Percentiles rank a stretch among this genome's conserved stretches.
phyloP scores from a whole-genome alignment of 2,888 invertebrate species.

The Microctonus aethiopoides region DNA sequence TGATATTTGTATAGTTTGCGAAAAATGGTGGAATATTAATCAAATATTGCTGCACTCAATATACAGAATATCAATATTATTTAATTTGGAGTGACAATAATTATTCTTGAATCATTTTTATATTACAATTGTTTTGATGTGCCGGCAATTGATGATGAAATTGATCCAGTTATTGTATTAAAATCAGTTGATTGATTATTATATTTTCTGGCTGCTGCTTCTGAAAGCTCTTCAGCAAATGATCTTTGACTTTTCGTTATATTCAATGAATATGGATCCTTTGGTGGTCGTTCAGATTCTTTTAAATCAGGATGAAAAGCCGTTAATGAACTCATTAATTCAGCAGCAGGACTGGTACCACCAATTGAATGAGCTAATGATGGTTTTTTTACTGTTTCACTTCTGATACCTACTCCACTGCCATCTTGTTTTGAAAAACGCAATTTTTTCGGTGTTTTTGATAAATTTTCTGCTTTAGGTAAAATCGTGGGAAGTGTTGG shows the following conservation, averaged over 20 bases:
- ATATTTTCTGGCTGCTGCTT: constrained; percentile 36
- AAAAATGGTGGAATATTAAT: no score
- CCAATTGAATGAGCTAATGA: background rate
- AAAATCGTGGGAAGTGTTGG: background rate
- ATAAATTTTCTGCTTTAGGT: background rate
- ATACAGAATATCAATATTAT: background rate
- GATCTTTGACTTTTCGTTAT: constrained; percentile 28
- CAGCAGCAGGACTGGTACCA: background rate
- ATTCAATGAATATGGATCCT: constrained; percentile 38
- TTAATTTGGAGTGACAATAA: background rate
- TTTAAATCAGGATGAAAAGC: constrained; percentile 38
- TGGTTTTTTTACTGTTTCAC: background rate
- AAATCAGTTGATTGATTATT: background rate
- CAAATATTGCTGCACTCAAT: no score
- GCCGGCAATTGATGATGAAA: background rate
- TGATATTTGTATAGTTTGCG: no score
- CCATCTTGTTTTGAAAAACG: constrained; percentile 33
- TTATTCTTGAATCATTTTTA: background rate
- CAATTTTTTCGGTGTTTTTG: constrained; percentile 26
- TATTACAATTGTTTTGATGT: constrained; percentile 4
- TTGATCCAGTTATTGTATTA: background rate
- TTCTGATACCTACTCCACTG: constrained; percentile 1
- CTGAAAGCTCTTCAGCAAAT: constrained; percentile 44
- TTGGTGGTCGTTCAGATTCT: constrained; percentile 29
- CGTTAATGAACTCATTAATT: constrained; percentile 28